phyloP scores from a whole-genome alignment of 2,113 vertebrate genomes.

The Dasyurus viverrinus region DNA sequence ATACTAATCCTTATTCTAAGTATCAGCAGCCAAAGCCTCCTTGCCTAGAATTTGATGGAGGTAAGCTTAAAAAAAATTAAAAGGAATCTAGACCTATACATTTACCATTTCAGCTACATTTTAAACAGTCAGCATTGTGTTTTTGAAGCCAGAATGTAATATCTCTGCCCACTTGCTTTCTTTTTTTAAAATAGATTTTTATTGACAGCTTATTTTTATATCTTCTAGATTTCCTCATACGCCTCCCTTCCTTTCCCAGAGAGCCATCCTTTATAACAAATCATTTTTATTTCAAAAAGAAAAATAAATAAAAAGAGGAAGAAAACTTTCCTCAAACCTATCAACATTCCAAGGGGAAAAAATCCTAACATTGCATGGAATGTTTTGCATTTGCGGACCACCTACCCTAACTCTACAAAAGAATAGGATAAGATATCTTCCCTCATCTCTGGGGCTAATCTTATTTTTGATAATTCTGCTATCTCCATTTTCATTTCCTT shows the following conservation, averaged over 20 bases:
- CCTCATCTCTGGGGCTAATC: not conserved
- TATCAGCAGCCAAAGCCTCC: constrained; percentile 4
- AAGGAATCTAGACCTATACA: not conserved
- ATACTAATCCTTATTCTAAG: constrained; percentile 42
- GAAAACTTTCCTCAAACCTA: not conserved
- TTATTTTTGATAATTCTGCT: not conserved
- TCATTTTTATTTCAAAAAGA: not conserved
- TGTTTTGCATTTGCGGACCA: not conserved
- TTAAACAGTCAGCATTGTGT: not conserved
- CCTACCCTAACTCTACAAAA: not conserved
- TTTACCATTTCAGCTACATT: not conserved
- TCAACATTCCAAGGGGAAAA: not conserved
- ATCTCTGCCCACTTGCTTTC: not conserved
- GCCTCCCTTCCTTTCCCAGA: not conserved
- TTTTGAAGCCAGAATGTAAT: not conserved
- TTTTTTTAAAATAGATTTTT: not conserved
- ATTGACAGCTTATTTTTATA: not conserved
- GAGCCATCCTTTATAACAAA: not conserved
- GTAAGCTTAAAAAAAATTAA: not conserved
- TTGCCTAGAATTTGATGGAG: not conserved
- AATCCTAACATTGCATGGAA: not conserved
- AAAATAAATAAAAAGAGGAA: not conserved
- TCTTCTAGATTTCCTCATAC: not conserved
- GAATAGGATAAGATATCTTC: not conserved
- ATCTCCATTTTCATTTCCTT: not conserved